Evolutionary conservation across 92 coral and sea anemone genomes (phyloP).

Genomic region (Siderastrea radians): DNA sequence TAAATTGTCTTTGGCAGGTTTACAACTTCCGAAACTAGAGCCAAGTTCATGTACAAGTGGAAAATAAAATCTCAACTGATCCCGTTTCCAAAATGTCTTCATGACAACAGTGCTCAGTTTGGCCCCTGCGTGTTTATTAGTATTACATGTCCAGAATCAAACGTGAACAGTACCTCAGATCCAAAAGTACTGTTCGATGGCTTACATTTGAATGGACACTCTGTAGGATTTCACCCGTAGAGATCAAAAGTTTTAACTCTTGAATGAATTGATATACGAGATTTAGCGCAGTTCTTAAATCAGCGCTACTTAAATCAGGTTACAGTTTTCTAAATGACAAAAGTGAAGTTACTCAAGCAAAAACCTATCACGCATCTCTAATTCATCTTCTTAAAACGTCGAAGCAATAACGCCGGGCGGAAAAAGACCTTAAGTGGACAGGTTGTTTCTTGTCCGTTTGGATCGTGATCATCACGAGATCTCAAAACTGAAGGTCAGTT

Average conservation of each 20-base stretch:
- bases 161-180: no score
- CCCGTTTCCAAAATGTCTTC: background rate
- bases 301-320: background rate
- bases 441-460: background rate
- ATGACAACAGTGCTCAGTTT: no score
- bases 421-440: background rate
- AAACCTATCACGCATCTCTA: slow-evolving; percentile 12
- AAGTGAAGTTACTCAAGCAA: slow-evolving; percentile 30
- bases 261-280: background rate
- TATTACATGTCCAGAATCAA: no score
- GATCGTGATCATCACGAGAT: background rate
- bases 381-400: background rate
- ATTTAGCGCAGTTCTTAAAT: background rate
- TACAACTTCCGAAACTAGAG: slow-evolving; percentile 9
- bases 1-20: slow-evolving; percentile 15
- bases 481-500: no score
- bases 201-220: no score
- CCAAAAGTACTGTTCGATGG: no score
- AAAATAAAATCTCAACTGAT: background rate
- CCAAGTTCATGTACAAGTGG: background rate
- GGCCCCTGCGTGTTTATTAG: no score
- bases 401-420: background rate
- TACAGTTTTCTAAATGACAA: background rate
- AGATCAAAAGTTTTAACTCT: no score
- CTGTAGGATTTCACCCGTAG: no score